Percentiles rank a stretch among this genome's conserved stretches.
Conservation (phyloP, 1,140 invertebrate species). For the Diachasma alloeum region DNA sequence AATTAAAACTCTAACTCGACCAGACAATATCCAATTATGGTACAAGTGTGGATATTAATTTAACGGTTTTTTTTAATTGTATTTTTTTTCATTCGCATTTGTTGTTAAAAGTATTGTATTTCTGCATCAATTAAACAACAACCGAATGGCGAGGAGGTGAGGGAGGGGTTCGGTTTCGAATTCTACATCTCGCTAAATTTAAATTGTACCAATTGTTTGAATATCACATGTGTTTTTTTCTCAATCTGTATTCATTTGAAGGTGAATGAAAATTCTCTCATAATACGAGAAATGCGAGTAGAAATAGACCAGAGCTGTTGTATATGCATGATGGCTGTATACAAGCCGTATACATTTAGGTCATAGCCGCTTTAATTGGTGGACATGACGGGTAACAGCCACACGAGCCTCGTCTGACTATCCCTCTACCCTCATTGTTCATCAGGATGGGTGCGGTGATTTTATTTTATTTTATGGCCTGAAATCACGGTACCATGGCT, state of each 20-base stretch:
- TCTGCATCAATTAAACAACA: not conserved
- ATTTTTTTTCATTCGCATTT: not conserved
- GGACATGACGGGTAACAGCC: constrained; percentile 20
- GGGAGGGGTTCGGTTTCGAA: not conserved
- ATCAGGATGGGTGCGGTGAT: constrained; percentile 24
- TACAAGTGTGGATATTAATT: constrained; percentile 18
- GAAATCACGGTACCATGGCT: constrained; percentile 30
- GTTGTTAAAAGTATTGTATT: not conserved
- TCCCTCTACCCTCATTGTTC: constrained; percentile 25
- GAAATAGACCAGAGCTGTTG: not conserved
- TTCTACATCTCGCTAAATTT: not conserved
- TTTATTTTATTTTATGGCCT: constrained; percentile 34
- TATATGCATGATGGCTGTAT: not conserved
- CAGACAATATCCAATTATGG: constrained; percentile 63
- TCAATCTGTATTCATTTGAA: not conserved
- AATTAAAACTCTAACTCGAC: constrained; percentile 63
- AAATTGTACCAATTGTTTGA: not conserved
- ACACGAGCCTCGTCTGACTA: not conserved
- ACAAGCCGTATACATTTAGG: constrained; percentile 26
- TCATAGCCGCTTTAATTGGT: constrained; percentile 37
- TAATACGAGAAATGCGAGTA: constrained; percentile 14
- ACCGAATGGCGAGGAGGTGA: not conserved
- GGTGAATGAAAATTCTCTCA: not conserved
- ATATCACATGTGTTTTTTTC: not conserved
- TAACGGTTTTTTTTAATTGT: not conserved